Conservation (phyloP, 2,113 vertebrate species). For the Chloebia gouldiae region DNA sequence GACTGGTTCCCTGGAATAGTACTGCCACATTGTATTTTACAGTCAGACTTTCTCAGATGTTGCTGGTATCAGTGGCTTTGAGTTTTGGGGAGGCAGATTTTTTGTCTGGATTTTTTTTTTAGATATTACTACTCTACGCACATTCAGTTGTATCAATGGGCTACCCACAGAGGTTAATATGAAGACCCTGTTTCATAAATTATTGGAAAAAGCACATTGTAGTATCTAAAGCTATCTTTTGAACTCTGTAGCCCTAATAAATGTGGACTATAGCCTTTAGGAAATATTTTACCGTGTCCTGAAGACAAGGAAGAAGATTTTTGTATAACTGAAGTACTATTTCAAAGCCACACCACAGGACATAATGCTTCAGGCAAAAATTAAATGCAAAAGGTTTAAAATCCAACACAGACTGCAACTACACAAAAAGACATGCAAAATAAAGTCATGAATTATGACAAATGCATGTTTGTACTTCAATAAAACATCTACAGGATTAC, state of each 20-base stretch:
- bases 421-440: neutral
- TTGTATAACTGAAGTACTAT: neutral
- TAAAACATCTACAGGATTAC: neutral
- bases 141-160: neutral
- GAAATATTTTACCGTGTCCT: neutral
- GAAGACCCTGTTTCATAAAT: neutral
- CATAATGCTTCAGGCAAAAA: neutral
- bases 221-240: neutral
- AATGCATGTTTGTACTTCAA: neutral
- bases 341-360: neutral
- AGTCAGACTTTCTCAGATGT: neutral
- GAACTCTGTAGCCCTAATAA: neutral
- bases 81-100: neutral
- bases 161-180: neutral
- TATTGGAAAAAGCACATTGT: neutral
- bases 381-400: neutral
- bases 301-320: neutral
- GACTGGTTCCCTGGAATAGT: neutral
- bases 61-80: neutral
- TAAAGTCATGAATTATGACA: neutral
- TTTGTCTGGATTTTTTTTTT: neutral
- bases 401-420: neutral
- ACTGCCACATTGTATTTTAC: neutral
- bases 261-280: neutral
- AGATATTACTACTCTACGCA: neutral